Evolutionary conservation across 2,113 vertebrate genomes (phyloP).

Genomic region (Cettia cetti): DNA sequence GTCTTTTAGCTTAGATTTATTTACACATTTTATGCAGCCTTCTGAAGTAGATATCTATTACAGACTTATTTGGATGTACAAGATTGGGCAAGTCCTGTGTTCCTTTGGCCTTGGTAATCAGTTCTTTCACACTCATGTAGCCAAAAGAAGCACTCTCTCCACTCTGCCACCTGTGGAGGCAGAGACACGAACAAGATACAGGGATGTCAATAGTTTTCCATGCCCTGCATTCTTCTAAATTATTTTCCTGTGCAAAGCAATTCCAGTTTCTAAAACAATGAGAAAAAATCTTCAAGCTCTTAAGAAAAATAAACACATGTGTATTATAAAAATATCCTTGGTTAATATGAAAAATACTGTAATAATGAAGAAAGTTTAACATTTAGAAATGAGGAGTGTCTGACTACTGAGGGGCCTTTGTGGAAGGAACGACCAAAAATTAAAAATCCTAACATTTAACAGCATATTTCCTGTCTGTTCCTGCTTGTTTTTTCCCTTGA

Average conservation of each 20-base stretch:
- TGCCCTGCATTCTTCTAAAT: not conserved
- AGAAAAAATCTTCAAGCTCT: not conserved
- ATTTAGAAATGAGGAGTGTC: not conserved
- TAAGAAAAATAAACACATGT: not conserved
- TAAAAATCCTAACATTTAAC: not conserved
- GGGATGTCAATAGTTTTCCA: not conserved
- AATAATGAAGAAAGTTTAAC: not conserved
- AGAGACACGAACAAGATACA: not conserved
- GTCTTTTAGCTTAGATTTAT: not conserved
- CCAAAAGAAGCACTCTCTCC: not conserved
- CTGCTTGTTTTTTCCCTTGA: constrained; percentile 1
- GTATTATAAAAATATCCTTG: not conserved
- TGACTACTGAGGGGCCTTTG: not conserved
- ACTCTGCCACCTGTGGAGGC: not conserved
- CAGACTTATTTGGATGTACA: not conserved
- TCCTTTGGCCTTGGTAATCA: not conserved
- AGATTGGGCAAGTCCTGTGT: not conserved
- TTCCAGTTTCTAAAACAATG: not conserved
- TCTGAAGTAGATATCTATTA: not conserved
- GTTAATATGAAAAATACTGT: not conserved
- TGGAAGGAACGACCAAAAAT: not conserved
- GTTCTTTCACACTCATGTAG: not conserved
- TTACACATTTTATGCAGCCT: not conserved
- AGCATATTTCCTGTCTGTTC: not conserved
- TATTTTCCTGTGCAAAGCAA: not conserved